Evolutionary conservation across 2,797 vertebrate genomes (phyloP).

Genomic region (Agapornis canus): DNA sequence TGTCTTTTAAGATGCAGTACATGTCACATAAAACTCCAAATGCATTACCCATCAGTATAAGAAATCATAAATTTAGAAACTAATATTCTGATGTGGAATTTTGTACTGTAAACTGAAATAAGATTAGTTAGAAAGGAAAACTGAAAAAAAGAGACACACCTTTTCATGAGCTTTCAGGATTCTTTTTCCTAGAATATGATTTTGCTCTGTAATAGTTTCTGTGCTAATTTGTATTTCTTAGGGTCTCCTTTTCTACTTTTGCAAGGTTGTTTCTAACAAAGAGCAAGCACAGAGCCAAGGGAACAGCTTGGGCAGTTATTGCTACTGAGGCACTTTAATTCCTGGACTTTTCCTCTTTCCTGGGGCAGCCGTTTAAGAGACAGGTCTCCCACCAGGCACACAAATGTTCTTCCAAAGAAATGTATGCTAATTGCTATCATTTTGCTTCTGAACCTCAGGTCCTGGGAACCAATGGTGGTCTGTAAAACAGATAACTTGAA

Average conservation of each 20-base stretch:
- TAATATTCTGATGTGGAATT: background rate
- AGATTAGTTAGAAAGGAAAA: background rate
- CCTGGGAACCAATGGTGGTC: background rate
- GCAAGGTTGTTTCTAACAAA: background rate
- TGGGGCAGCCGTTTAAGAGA: constrained; percentile 22
- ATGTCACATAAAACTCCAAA: background rate
- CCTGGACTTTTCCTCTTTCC: constrained; percentile 35
- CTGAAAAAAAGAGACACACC: background rate
- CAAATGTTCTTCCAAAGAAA: constrained; percentile 13
- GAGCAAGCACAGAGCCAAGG: background rate
- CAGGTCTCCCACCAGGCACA: background rate
- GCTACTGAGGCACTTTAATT: constrained; percentile 6
- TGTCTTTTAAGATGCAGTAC: background rate
- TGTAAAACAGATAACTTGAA: background rate
- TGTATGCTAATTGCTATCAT: background rate
- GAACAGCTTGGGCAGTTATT: constrained; percentile 51
- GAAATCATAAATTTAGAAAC: background rate
- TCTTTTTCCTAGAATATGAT: background rate
- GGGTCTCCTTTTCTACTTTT: background rate
- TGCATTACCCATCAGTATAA: background rate
- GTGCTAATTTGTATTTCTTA: background rate
- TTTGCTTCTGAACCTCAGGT: background rate
- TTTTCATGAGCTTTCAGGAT: background rate
- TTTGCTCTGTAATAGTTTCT: background rate
- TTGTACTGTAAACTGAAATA: background rate